Evolutionary conservation across 2,888 invertebrate genomes (phyloP).

Genomic region (Drosophila longiperda): DNA sequence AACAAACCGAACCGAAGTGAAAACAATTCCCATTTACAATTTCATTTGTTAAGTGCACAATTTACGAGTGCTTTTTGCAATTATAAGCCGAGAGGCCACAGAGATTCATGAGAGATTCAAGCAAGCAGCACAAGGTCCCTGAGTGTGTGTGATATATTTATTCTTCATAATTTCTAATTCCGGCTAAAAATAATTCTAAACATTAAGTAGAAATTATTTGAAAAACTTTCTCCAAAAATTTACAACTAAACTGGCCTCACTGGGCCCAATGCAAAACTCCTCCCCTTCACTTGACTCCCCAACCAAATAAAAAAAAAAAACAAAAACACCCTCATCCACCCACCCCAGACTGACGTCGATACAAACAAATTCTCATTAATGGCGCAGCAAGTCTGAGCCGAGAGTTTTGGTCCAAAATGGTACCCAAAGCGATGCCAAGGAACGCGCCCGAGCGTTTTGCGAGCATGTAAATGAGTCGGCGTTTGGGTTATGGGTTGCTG

Average conservation of each 20-base stretch:
- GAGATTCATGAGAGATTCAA: conserved; percentile 59
- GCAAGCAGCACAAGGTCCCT: conserved; percentile 26
- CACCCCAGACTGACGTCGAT: conserved; percentile 66
- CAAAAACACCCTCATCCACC: background rate
- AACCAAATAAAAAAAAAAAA: background rate
- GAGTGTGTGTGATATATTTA: conserved; percentile 70
- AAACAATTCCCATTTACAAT: conserved; percentile 43
- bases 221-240: conserved; percentile 80
- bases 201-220: conserved; percentile 84
- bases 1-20: conserved; percentile 16
- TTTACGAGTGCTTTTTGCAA: conserved; percentile 66
- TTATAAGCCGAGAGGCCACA: conserved; percentile 31
- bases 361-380: conserved; percentile 84
- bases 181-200: conserved; percentile 80
- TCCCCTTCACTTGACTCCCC: background rate
- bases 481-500: conserved; percentile 47
- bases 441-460: conserved; percentile 53
- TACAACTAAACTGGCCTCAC: conserved; percentile 70
- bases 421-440: conserved; percentile 60
- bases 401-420: conserved; percentile 50
- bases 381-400: conserved; percentile 55
- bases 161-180: conserved; percentile 81
- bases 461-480: conserved; percentile 79
- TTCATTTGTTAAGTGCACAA: conserved; percentile 70
- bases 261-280: conserved; percentile 9